Conservation (phyloP, 2,797 vertebrate genomes). For the Hozukius guyotensis region DNA sequence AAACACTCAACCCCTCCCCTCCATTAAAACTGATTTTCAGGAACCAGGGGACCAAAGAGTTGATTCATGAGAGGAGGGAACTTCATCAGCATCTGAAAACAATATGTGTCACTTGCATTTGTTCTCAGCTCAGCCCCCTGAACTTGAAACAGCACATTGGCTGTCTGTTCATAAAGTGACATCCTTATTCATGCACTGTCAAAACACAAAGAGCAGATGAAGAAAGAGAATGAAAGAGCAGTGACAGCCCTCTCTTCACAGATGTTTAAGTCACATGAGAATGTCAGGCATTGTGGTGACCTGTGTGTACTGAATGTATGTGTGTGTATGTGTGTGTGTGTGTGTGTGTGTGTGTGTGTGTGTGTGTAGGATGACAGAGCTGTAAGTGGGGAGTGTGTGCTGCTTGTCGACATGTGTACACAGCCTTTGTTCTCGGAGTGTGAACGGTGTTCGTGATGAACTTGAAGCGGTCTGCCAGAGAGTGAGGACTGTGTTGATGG, state of each 20-base stretch:
- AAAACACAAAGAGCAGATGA: constrained; percentile 60
- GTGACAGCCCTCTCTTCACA: constrained; percentile 42
- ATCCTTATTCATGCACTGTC: constrained; percentile 61
- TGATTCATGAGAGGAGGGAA: constrained; percentile 27
- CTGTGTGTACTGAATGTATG: constrained; percentile 1
- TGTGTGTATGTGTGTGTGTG: not conserved
- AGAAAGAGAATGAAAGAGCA: constrained; percentile 53
- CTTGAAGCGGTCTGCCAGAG: constrained; percentile 49
- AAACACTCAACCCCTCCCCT: not conserved
- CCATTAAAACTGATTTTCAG: not conserved
- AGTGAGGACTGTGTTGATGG: constrained; percentile 50
- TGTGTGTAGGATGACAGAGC: constrained; percentile 4
- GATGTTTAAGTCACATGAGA: constrained; percentile 29
- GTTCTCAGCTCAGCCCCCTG: constrained; percentile 53
- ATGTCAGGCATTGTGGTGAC: constrained; percentile 45
- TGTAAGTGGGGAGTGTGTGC: constrained; percentile 20
- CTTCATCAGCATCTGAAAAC: constrained; percentile 57
- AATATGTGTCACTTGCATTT: constrained; percentile 63
- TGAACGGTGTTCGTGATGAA: constrained; percentile 58
- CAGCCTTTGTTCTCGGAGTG: constrained; percentile 63
- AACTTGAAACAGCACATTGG: constrained; percentile 49
- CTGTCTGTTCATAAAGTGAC: constrained; percentile 57
- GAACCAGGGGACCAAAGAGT: constrained; percentile 6
- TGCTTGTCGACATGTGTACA: constrained; percentile 47
- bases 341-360: not conserved